phyloP scores from a whole-genome alignment of 2,797 vertebrate species.

The Gambusia yucatana region DNA sequence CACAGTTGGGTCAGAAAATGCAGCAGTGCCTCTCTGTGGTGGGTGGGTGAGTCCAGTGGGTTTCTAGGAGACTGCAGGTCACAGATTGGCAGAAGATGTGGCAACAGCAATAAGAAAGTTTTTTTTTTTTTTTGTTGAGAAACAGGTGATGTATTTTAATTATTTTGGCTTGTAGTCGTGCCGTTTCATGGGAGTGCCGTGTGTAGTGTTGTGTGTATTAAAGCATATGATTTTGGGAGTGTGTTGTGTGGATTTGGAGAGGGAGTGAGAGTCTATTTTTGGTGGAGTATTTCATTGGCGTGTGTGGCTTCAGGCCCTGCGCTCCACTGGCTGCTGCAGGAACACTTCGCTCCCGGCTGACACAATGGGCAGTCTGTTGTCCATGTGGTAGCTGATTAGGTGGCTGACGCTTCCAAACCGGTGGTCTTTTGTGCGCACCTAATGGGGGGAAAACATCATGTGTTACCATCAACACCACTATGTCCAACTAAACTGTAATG shows the following conservation, averaged over 20 bases:
- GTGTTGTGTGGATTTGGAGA: conserved; percentile 23
- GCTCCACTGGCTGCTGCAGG: conserved; percentile 95
- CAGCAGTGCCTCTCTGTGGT: conserved; percentile 59
- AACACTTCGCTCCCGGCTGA: conserved; percentile 96
- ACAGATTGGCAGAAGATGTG: conserved; percentile 63
- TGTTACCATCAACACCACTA: not conserved
- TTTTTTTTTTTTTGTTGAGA: conserved; percentile 53
- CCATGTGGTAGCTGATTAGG: conserved; percentile 98
- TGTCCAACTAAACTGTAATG: not conserved
- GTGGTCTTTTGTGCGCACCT: conserved; percentile 98
- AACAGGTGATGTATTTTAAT: conserved; percentile 29
- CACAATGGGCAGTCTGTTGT: conserved; percentile 97
- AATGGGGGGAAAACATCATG: not conserved
- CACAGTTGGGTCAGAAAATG: conserved; percentile 68
- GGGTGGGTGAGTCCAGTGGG: conserved; percentile 44
- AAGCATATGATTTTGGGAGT: conserved; percentile 20
- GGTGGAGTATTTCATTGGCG: conserved; percentile 49
- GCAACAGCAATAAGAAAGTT: conserved; percentile 69
- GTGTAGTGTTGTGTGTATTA: conserved; percentile 52
- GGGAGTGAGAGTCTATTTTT: conserved; percentile 44
- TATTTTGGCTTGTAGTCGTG: conserved; percentile 52
- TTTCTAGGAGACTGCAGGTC: conserved; percentile 44
- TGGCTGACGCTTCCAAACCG: conserved; percentile 97
- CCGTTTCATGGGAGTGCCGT: conserved; percentile 6
- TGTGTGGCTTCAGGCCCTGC: conserved; percentile 81